Conservation (phyloP, 2,797 vertebrate genomes). For the Heterohyrax brucei region DNA sequence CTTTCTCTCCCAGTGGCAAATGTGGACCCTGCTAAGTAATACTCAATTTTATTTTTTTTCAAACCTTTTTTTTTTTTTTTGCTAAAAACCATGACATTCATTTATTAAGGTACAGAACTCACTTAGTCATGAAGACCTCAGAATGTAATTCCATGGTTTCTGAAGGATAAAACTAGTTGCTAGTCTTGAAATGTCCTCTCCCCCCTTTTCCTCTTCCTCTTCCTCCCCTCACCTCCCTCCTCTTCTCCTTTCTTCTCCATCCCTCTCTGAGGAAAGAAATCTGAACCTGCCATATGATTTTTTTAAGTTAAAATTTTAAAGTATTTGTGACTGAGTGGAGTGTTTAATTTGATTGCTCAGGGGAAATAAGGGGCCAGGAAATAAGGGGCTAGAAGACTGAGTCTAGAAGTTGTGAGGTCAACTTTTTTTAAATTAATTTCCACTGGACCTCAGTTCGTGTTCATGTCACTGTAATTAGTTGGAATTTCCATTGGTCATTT, state of each 20-base stretch:
- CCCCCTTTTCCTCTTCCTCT: not conserved
- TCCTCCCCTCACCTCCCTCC: not conserved
- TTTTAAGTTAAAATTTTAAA: not conserved
- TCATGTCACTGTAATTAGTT: not conserved
- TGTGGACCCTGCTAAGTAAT: not conserved
- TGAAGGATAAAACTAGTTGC: conserved; percentile 57
- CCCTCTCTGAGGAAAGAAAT: conserved; percentile 23
- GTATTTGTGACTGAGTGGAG: not conserved
- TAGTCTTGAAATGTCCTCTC: not conserved
- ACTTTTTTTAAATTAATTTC: conserved; percentile 52
- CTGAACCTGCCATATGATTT: not conserved
- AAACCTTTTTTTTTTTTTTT: not conserved
- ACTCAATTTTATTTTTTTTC: not conserved
- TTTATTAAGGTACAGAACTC: conserved; percentile 37
- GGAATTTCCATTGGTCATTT: not conserved
- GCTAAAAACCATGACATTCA: not conserved
- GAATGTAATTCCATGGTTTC: conserved; percentile 46
- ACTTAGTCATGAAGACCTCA: conserved; percentile 22
- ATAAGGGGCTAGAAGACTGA: not conserved
- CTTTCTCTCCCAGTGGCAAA: not conserved
- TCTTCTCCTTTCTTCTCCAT: not conserved
- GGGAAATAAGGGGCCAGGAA: conserved; percentile 43
- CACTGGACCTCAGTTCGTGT: not conserved
- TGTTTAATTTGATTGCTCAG: conserved; percentile 59
- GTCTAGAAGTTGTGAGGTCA: not conserved